phyloP scores from a whole-genome alignment of 2,797 vertebrate genomes.

The Vultur gryphus region DNA sequence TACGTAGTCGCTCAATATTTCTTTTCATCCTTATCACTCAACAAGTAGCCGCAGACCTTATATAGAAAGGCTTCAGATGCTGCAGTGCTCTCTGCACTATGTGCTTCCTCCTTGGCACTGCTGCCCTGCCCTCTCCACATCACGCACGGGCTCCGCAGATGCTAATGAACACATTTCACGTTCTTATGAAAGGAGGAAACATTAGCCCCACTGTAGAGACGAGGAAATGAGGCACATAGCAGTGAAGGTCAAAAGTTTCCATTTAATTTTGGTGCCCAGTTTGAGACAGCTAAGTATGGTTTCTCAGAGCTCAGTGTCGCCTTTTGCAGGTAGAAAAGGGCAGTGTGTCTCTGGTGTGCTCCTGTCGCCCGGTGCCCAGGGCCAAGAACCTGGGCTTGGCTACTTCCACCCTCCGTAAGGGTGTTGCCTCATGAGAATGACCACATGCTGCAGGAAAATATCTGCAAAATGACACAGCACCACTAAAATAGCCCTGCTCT shows the following conservation, averaged over 20 bases:
- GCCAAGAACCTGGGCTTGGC: neutral
- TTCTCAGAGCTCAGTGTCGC: neutral
- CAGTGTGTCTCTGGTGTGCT: neutral
- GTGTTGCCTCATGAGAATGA: neutral
- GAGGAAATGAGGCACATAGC: conserved; percentile 36
- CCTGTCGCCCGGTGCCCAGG: neutral
- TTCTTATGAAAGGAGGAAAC: neutral
- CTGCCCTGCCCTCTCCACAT: neutral
- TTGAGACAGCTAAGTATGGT: neutral
- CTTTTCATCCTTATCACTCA: neutral
- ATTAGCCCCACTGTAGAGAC: neutral
- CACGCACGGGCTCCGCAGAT: rapidly evolving
- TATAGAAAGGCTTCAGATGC: neutral
- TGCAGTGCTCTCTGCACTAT: neutral
- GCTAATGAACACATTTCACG: neutral
- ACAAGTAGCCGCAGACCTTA: neutral
- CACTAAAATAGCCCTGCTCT: neutral
- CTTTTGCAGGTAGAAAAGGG: neutral
- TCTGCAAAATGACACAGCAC: neutral
- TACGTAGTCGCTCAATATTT: rapidly evolving
- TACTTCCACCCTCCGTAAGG: neutral
- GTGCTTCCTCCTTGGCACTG: neutral
- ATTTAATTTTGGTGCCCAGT: conserved; percentile 2
- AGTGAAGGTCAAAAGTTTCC: conserved; percentile 59
- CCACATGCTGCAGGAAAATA: neutral